phyloP scores from a whole-genome alignment of 1,140 invertebrate species.

The Uloborus diversus region DNA sequence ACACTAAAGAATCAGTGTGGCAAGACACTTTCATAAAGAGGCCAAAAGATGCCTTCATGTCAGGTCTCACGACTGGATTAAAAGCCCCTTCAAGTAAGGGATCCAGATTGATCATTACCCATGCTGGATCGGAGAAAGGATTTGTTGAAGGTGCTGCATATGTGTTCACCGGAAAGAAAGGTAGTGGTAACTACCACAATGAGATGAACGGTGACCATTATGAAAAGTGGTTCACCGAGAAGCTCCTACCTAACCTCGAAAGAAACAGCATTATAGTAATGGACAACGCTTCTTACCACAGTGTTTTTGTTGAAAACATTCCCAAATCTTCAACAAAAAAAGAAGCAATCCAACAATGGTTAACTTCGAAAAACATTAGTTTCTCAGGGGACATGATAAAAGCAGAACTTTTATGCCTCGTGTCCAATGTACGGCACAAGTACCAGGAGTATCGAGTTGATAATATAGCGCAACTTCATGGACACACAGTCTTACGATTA shows the following conservation, averaged over 20 bases:
- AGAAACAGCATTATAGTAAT: slow-evolving; percentile 56
- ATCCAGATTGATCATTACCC: background rate
- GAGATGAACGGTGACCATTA: slow-evolving; percentile 53
- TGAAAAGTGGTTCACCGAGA: slow-evolving; percentile 59
- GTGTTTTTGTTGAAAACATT: background rate
- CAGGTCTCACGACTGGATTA: background rate
- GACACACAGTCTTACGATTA: background rate
- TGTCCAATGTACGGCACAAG: background rate
- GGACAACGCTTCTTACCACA: slow-evolving; percentile 62
- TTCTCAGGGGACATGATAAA: background rate
- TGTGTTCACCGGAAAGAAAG: background rate
- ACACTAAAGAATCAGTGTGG: too few species aligned
- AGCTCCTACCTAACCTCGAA: slow-evolving; percentile 62
- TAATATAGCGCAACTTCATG: background rate
- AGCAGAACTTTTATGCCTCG: background rate
- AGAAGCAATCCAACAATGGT: background rate
- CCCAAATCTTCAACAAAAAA: background rate
- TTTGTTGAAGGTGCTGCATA: too few species aligned
- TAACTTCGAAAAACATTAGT: background rate
- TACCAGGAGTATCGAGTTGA: background rate
- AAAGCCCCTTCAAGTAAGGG: background rate
- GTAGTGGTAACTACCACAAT: slow-evolving; percentile 60
- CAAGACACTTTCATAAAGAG: background rate
- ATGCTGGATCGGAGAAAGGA: background rate
- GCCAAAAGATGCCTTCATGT: background rate